A percentile compares a stretch with the other conserved stretches of the same genome.
phyloP scores from a whole-genome alignment of 2,888 invertebrate species.

The Cristatella mucedo region DNA sequence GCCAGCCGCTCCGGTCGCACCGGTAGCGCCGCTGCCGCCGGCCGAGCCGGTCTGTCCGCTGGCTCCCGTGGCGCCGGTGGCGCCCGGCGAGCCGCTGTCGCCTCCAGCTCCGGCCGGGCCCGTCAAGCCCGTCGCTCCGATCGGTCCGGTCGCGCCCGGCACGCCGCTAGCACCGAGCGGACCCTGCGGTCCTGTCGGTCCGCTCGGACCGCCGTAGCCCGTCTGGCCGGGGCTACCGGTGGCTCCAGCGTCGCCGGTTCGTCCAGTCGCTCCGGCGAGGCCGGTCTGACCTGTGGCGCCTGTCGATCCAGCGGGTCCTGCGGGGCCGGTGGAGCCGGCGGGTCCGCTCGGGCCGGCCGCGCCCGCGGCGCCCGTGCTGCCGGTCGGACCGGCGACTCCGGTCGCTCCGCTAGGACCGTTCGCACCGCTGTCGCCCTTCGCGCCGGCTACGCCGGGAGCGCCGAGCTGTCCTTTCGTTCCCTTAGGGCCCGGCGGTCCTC shows the following conservation, averaged over 20 bases:
- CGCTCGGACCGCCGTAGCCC: background rate
- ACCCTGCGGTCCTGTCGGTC: constrained; percentile 3
- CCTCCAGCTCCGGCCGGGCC: constrained; percentile 4
- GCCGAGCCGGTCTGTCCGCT: constrained; percentile 2
- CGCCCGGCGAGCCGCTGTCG: background rate
- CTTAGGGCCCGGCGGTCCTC: constrained; percentile 7
- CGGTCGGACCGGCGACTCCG: constrained; percentile 2
- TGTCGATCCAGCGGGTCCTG: constrained; percentile 12
- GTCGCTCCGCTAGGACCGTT: constrained; percentile 7
- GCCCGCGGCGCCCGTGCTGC: background rate
- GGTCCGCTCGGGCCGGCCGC: background rate
- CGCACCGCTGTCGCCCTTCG: constrained; percentile 4
- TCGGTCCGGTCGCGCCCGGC: no score
- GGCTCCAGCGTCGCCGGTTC: no score
- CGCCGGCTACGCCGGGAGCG: constrained; percentile 5
- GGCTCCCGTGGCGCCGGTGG: no score
- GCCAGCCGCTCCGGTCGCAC: constrained; percentile 9
- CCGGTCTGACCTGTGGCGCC: constrained; percentile 11
- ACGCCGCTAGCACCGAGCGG: no score
- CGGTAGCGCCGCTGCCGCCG: constrained; percentile 8
- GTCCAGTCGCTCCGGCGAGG: background rate
- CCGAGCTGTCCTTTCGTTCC: constrained; percentile 9
- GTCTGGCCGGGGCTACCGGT: constrained; percentile 8
- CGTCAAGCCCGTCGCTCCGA: constrained; percentile 2
- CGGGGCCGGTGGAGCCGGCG: no score